Evolutionary conservation across 2,113 vertebrate genomes (phyloP), one percentile per base, ranked within the genome.

Genomic region (zebrafish (Danio rerio)): DNA sequence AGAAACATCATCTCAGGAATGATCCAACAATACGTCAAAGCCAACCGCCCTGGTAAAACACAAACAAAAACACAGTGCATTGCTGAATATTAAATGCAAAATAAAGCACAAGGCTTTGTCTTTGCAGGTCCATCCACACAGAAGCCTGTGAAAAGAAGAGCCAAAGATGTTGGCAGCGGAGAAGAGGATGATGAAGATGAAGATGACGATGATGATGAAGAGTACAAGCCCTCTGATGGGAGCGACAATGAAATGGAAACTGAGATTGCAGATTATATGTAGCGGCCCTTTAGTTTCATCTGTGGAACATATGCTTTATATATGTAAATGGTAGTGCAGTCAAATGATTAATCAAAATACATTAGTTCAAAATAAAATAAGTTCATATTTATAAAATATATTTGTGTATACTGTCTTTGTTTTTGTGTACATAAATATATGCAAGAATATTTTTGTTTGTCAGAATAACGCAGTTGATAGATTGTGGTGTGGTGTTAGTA

Each of bases 161-260:
- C 72, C 1, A 78, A 81, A 77, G 50, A 69, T 0, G 85, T 78
- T 50, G 78, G 83, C 13, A 78, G 73, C 2, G 79, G 73, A 5
- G 79, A 81, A 15, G 85, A 89, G 0, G 86, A 91, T 3, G 87
- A 90, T 0, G 87, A 90, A 0, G 94, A 95, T 1, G 95, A 96
- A 0, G 94, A 94, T 0, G 96, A 96, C 0, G 94, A 96, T 0
- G 96, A 95, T 0, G 96, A 96, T 0, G 97, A 98, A 4, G 97
- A 96, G 0, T 98, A 95, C 89, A 96, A 95, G 83, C 94, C 95
- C 0, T 99, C 96, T 0, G 98, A 98, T 5, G 97, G 95, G 65
- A 99, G 98, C 10, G 97, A 98, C 87, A 99, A 99, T 12, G 98
- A 99, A 92, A 99, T 99, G 98, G 97, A 98, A 90, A 98, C 97